These are phyloP conservation scores for Chionodraco myersi DNA, from an alignment of 2,113 vertebrate genomes.

Conservation along the genomic window DNA sequence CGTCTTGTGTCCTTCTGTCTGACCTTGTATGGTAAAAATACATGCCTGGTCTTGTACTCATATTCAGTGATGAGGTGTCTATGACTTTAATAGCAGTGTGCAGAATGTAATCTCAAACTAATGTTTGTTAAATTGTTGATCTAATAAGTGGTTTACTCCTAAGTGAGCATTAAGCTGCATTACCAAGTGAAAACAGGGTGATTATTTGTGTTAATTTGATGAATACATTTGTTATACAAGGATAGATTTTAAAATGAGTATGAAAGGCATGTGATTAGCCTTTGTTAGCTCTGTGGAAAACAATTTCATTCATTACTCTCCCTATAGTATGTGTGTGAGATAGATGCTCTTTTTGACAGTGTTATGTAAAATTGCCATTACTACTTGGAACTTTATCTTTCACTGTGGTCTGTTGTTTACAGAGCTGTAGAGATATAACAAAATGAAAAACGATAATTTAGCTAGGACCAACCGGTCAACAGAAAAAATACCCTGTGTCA, in stretches of 20 bases:
- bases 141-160: neutral
- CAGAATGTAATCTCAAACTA: neutral
- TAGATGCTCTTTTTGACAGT: neutral
- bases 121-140: neutral
- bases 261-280: neutral
- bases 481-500: too few relatives aligned
- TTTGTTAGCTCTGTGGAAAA: neutral
- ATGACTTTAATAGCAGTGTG: neutral
- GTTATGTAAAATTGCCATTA: neutral
- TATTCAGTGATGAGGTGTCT: neutral
- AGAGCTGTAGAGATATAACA: neutral
- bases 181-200: neutral
- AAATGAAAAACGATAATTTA: too few relatives aligned
- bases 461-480: too few relatives aligned
- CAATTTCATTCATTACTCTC: neutral
- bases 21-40: conserved; percentile 8
- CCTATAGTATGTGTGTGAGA: neutral
- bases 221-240: neutral
- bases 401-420: conserved; percentile 9
- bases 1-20: neutral
- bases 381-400: conserved; percentile 1
- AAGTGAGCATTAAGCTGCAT: neutral
- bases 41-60: neutral
- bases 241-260: neutral
- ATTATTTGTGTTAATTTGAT: conserved; percentile 6